phyloP scores from a whole-genome alignment of 2,888 invertebrate species.

The Julus scandinavius region DNA sequence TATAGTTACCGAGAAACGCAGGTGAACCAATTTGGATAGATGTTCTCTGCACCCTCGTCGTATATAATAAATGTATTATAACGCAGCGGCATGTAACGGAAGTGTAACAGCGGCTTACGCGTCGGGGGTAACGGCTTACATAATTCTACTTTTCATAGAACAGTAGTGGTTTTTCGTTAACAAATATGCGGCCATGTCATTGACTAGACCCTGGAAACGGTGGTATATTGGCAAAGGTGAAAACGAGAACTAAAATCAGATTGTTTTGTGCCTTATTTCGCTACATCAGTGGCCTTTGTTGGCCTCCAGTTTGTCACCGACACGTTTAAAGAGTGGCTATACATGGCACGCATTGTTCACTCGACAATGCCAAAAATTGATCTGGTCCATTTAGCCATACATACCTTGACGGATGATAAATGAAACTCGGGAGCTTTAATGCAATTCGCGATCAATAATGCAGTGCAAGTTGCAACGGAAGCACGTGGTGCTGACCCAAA shows the following conservation, averaged over 20 bases:
- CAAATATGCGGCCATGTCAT: too few species aligned
- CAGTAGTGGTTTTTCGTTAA: too few species aligned
- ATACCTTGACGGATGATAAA: conserved; percentile 38
- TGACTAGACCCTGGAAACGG: background rate
- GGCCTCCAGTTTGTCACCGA: conserved; percentile 29
- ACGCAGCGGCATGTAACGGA: too few species aligned
- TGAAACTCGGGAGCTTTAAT: conserved; percentile 23
- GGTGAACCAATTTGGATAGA: background rate
- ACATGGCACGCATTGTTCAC: conserved; percentile 7
- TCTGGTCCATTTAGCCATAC: conserved; percentile 35
- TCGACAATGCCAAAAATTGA: conserved; percentile 45
- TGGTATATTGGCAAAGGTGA: background rate
- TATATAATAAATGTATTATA: too few species aligned
- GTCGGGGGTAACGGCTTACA: too few species aligned
- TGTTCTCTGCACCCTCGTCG: too few species aligned
- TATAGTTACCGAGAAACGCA: background rate
- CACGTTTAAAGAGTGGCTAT: conserved; percentile 40
- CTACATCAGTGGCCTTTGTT: conserved; percentile 30
- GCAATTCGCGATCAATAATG: background rate
- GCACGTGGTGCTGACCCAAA: background rate
- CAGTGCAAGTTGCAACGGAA: background rate
- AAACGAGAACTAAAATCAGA: background rate
- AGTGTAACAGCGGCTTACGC: too few species aligned
- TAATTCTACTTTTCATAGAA: too few species aligned
- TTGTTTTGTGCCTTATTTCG: background rate